Percentiles rank a stretch among this genome's conserved stretches.
These are phyloP conservation scores for Encarsia formosa DNA, from an alignment of 2,888 invertebrate species.

Conservation along the genomic window DNA sequence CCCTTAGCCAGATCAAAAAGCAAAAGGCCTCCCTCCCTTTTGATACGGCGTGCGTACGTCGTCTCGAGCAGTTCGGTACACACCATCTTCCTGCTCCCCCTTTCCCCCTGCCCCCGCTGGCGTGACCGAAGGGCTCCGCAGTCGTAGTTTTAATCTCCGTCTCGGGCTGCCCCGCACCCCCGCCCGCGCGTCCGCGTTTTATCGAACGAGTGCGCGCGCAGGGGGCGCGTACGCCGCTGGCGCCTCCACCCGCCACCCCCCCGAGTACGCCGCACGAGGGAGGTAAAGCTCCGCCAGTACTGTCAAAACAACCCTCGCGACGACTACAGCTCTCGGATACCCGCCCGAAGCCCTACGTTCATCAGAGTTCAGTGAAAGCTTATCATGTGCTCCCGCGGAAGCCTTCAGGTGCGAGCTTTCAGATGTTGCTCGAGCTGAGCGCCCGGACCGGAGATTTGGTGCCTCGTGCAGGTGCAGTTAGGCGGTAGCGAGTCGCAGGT, in stretches of 20 bases:
- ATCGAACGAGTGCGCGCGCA: constrained; percentile 52
- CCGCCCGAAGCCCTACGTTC: no score
- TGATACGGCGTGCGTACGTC: no score
- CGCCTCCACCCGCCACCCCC: not conserved
- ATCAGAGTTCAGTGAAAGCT: no score
- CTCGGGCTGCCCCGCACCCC: not conserved
- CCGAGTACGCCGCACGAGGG: constrained; percentile 18
- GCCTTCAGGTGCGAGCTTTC: no score
- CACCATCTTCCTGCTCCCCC: not conserved
- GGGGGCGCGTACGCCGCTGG: constrained; percentile 12
- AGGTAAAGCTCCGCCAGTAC: constrained; percentile 25
- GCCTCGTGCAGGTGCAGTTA: no score
- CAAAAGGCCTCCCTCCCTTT: no score
- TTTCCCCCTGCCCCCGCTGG: not conserved
- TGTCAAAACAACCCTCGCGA: constrained; percentile 31
- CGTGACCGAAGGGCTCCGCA: not conserved
- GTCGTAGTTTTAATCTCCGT: no score
- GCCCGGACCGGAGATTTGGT: not conserved
- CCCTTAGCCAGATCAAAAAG: no score
- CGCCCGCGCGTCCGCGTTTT: constrained; percentile 41
- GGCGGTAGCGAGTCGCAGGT: no score
- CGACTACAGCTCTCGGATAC: constrained; percentile 7
- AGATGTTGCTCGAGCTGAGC: not conserved
- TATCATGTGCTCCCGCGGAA: no score
- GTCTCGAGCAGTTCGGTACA: not conserved